phyloP scores from a whole-genome alignment of 2,113 vertebrate genomes.

The Piaya cayana region DNA sequence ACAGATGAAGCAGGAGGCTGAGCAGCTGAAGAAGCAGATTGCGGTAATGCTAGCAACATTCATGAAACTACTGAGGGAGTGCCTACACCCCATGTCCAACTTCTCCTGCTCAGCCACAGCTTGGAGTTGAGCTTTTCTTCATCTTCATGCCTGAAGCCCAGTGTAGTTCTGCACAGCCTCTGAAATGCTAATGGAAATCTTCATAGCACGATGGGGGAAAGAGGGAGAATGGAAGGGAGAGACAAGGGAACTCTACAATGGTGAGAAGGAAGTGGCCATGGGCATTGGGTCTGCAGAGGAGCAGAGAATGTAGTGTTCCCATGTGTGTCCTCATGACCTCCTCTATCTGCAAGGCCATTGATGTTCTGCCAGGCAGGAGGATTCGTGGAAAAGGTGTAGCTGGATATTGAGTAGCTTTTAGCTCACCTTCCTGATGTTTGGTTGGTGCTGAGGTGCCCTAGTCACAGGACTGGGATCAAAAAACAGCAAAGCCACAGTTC shows the following conservation, averaged over 20 bases:
- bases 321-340: not conserved
- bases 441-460: not conserved
- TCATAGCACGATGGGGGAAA: not conserved
- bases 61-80: not conserved
- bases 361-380: not conserved
- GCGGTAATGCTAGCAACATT: conserved; percentile 78
- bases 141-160: not conserved
- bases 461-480: not conserved
- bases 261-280: not conserved
- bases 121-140: not conserved
- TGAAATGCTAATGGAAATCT: not conserved
- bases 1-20: conserved; percentile 91
- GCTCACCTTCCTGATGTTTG: not conserved
- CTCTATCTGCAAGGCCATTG: not conserved
- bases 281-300: not conserved
- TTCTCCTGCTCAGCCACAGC: not conserved
- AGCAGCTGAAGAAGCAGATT: conserved; percentile 95
- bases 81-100: not conserved
- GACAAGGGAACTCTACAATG: accelerated
- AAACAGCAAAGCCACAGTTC: not conserved
- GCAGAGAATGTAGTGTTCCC: no score
- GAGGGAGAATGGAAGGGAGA: not conserved
- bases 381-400: not conserved
- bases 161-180: not conserved
- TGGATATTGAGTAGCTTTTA: not conserved